phyloP scores from a whole-genome alignment of 2,888 invertebrate genomes.

The Idaea biselata region DNA sequence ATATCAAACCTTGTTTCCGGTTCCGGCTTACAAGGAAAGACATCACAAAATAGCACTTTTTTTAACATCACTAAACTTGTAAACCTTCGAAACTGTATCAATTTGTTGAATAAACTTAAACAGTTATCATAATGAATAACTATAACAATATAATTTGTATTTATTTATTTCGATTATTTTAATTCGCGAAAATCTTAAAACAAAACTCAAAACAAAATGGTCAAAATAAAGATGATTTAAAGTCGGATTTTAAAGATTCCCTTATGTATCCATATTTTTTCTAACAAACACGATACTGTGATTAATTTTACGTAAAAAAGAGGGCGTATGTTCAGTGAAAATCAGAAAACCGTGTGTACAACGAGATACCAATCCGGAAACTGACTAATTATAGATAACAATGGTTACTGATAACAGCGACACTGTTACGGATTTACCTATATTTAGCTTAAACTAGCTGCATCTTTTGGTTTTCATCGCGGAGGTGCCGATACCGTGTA shows the following conservation, averaged over 20 bases:
- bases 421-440: not conserved
- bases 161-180: not conserved
- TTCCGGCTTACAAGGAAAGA: slow-evolving; percentile 39
- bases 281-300: too few relatives aligned
- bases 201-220: too few relatives aligned
- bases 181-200: too few relatives aligned
- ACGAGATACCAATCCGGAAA: not conserved
- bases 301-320: not conserved
- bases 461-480: too few relatives aligned
- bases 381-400: not conserved
- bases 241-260: too few relatives aligned
- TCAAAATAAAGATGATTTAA: too few relatives aligned
- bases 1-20: slow-evolving; percentile 40
- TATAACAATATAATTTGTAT: not conserved
- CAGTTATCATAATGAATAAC: not conserved
- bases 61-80: slow-evolving; percentile 38
- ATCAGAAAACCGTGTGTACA: not conserved
- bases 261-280: too few relatives aligned
- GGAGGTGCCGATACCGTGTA: too few relatives aligned
- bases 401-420: not conserved
- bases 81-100: slow-evolving; percentile 4
- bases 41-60: slow-evolving; percentile 54
- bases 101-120: not conserved
- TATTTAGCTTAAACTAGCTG: not conserved
- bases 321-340: not conserved